phyloP scores from a whole-genome alignment of 2,888 invertebrate genomes.

The Opisthograptis luteolata region DNA sequence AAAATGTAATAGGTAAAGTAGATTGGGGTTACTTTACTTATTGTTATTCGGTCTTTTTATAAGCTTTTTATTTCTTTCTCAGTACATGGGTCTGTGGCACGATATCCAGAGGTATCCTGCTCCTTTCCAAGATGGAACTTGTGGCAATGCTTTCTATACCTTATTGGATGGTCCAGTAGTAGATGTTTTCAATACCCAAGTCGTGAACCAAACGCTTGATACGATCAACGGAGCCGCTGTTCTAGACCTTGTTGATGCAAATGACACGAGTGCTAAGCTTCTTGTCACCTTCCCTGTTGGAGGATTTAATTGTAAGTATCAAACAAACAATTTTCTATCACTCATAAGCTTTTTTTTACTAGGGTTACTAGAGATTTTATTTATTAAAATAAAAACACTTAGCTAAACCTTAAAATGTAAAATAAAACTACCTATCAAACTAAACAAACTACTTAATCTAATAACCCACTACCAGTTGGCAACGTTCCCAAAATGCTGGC shows the following conservation, averaged over 20 bases:
- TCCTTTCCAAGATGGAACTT: conserved; percentile 57
- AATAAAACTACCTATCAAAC: too few species aligned
- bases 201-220: conserved; percentile 52
- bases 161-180: conserved; percentile 38
- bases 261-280: conserved; percentile 82
- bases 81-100: conserved; percentile 63
- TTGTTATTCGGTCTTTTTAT: neutral
- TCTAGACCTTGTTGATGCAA: conserved; percentile 58
- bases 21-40: too few species aligned
- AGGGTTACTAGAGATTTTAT: too few species aligned
- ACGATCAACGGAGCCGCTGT: conserved; percentile 55
- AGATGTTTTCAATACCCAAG: conserved; percentile 55
- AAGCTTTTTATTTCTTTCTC: conserved; percentile 23
- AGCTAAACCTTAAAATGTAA: too few species aligned
- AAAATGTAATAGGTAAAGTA: too few species aligned
- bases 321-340: neutral
- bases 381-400: too few species aligned
- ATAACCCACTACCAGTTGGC: too few species aligned
- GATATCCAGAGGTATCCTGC: conserved; percentile 59
- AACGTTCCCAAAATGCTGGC: too few species aligned
- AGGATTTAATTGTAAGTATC: conserved; percentile 51
- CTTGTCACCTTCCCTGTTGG: conserved; percentile 85
- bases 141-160: conserved; percentile 57
- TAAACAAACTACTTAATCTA: too few species aligned
- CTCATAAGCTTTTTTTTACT: neutral